These are phyloP conservation scores for Cyclina sinensis DNA, from an alignment of 1,140 invertebrate species.

Conservation along the genomic window DNA sequence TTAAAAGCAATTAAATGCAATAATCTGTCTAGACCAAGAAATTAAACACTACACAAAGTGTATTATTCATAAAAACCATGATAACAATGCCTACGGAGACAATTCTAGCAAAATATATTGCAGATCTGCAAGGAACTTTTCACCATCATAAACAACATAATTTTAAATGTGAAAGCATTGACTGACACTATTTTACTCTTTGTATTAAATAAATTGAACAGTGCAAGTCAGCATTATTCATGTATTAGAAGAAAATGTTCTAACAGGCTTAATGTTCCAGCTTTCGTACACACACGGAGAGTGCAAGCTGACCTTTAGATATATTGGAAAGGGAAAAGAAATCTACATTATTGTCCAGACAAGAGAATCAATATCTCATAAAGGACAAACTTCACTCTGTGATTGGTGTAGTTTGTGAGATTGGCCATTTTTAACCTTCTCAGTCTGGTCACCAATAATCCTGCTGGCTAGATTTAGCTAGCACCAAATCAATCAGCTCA, in stretches of 20 bases:
- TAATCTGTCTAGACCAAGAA: constrained; percentile 10
- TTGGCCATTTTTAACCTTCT: constrained; percentile 26
- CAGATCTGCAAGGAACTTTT: too few species aligned
- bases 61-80: neutral
- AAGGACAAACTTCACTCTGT: constrained; percentile 20
- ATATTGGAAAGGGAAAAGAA: neutral
- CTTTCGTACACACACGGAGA: too few species aligned
- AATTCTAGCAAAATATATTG: too few species aligned
- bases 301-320: constrained; percentile 18
- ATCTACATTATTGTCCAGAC: constrained; percentile 32
- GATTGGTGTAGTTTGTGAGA: constrained; percentile 38
- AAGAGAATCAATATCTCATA: constrained; percentile 28
- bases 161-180: too few species aligned
- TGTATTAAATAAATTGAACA: too few species aligned
- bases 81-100: neutral
- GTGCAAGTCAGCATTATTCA: too few species aligned
- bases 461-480: neutral
- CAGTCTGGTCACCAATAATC: constrained; percentile 19
- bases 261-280: too few species aligned
- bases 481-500: neutral
- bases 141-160: too few species aligned
- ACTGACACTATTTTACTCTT: too few species aligned
- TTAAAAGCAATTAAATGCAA: neutral
- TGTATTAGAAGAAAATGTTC: too few species aligned
- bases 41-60: neutral